These are phyloP conservation scores for Rhegmatorhina hoffmannsi DNA, from an alignment of 2,113 vertebrate species.

Conservation along the genomic window DNA sequence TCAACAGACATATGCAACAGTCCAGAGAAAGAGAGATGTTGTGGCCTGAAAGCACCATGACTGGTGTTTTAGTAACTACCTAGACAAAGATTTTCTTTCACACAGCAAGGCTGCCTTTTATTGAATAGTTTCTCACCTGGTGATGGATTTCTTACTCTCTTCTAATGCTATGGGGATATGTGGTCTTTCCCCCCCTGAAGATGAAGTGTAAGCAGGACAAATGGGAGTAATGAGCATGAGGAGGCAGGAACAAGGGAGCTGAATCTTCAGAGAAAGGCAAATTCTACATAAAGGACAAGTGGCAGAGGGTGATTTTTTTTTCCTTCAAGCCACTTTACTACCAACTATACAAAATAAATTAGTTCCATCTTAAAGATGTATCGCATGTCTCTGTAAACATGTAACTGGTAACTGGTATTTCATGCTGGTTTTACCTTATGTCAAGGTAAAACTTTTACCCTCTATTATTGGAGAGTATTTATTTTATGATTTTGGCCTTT, in stretches of 20 bases:
- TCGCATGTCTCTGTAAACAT: fast-evolving
- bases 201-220: neutral
- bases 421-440: neutral
- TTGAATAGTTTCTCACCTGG: neutral
- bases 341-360: neutral
- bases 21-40: neutral
- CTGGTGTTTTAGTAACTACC: neutral
- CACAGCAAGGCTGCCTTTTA: neutral
- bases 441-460: neutral
- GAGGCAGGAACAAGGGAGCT: neutral
- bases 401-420: neutral
- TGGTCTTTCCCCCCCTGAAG: neutral
- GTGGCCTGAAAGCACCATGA: neutral
- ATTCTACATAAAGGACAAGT: neutral
- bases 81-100: neutral
- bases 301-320: neutral
- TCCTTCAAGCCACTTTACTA: neutral
- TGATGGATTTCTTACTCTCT: neutral
- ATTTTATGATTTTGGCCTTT: neutral
- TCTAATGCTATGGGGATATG: neutral
- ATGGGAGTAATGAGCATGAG: neutral
- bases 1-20: neutral
- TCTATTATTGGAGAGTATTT: neutral
- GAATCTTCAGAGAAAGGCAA: neutral
- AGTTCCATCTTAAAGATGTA: neutral